Base-by-base conservation (phyloP, 2,888 invertebrate species). In the Andrena bucephala region DNA sequence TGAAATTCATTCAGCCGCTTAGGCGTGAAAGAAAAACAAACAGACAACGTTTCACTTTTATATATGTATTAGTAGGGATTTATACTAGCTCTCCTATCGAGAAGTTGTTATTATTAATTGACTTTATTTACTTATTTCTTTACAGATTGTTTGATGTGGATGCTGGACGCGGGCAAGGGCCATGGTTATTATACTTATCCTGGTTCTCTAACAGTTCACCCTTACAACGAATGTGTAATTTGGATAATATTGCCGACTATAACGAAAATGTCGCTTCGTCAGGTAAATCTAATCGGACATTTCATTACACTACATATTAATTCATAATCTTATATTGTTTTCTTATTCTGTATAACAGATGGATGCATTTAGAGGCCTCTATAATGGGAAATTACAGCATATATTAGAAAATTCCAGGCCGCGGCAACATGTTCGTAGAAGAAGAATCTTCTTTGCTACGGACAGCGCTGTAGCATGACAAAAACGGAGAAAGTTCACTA, bases 391-490 rank as follows among this genome's bases (percentile, higher is more conserved):
- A 65, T 92, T 91, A 31, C 94, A 95, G 69, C 95, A 94, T 0
- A 94, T 96, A 50, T 84, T 94, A 8, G 89, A 94, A n/a, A 96
- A 96, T 91, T 95, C 92, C 84, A 94, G 96, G 78, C 92, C 94
- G 0, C 91, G 95, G 2, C 95, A 95, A 90, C 94, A 94, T 1
- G 89, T 93, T 3, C 92, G 91, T n/a, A 92, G 94, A 13, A 93
- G 96, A 67, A 94, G 94, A 71, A 86, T 96, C 5, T 95, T 95
- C 75, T 95, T 95, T 77, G 95, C 85, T 2, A 84, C 77, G 27
- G 74, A 89, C 16, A 52, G 63, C 31, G 75, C 77, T 16, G 16
- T 75, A 24, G 59, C 8, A 20, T 87, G 48, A 84, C 8, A 2
- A 50, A 54, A 72, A 66, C 16, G 4, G 42, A 42, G 42, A 42